A percentile compares a stretch with the other conserved stretches of the same genome.
Evolutionary conservation across 2,113 vertebrate genomes (phyloP).

Genomic region (human (Homo sapiens)): GRCh38 chr14:74251501-74252000

Average conservation of each 20-base stretch:
- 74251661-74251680: background rate
- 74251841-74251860: background rate
- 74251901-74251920: background rate
- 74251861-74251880: slow-evolving; percentile 48
- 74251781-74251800: background rate
- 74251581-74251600: background rate
- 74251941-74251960: background rate
- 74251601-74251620: background rate
- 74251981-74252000: background rate
- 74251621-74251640: background rate
- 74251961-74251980: background rate
- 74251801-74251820: slow-evolving; percentile 8
- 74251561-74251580: background rate
- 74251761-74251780: background rate
- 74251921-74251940: background rate
- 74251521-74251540: background rate
- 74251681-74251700: background rate
- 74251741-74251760: background rate
- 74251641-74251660: background rate
- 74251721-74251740: background rate
- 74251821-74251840: slow-evolving; percentile 9
- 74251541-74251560: background rate
- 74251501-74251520: background rate
- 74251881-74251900: background rate
- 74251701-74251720: slow-evolving; percentile 56